Evolutionary conservation across 2,797 vertebrate species (phyloP).

Genomic region (Pogoniulus pusillus): DNA sequence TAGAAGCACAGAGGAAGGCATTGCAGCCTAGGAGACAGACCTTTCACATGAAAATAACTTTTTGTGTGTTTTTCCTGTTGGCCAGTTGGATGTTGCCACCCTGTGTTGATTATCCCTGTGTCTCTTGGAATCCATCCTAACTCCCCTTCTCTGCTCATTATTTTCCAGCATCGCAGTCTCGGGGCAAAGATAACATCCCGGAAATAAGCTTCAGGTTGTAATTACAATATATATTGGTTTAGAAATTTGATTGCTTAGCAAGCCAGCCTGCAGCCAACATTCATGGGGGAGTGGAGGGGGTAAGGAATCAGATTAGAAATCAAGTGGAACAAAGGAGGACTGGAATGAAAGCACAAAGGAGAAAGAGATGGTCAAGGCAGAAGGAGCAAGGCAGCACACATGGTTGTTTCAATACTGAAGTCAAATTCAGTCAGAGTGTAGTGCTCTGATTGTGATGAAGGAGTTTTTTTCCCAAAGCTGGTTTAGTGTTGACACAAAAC

Average conservation of each 20-base stretch:
- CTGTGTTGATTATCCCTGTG: not conserved
- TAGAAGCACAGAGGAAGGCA: not conserved
- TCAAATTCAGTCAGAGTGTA: not conserved
- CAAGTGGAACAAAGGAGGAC: constrained; percentile 44
- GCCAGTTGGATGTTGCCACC: not conserved
- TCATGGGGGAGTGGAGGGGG: not conserved
- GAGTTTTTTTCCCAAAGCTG: not conserved
- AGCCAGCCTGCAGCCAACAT: not conserved
- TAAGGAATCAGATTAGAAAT: constrained; percentile 55
- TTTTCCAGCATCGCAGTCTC: not conserved
- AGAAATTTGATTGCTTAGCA: constrained; percentile 50
- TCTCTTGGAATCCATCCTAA: constrained; percentile 2
- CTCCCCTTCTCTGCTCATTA: constrained; percentile 33
- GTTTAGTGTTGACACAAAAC: not conserved
- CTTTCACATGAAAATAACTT: not conserved
- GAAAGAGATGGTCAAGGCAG: not conserved
- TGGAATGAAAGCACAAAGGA: not conserved
- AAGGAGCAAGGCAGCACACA: not conserved
- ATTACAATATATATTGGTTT: constrained; percentile 70
- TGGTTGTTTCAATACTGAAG: not conserved
- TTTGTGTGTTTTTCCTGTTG: not conserved
- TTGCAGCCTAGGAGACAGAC: not conserved
- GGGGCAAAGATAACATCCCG: constrained; percentile 54
- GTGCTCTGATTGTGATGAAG: not conserved
- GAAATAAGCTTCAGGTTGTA: constrained; percentile 65